Base-by-base conservation (phyloP, 2,888 invertebrate genomes). In the Athalia cordata region DNA sequence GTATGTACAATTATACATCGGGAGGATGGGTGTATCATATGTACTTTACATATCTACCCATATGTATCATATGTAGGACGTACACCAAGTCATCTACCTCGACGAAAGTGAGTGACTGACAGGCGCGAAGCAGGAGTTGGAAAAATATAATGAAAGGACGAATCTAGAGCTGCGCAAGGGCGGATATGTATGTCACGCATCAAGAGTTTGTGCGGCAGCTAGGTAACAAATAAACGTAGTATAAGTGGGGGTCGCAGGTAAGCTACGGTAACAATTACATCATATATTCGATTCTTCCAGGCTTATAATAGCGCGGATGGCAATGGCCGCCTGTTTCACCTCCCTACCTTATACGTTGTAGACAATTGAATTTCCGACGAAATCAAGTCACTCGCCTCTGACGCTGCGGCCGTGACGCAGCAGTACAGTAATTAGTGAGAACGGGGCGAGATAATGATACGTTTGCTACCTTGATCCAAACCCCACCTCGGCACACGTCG, bases 321-420 rank as follows among this genome's bases (percentile, higher is more conserved):
- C 62, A 62, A 62, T 62, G 29, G 49, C 62, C 75, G 61, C 13
- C 75, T 62, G 29, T 29, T 29, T 29, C 29, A 29, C 29, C 29
- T 29, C 29, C 29, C 29, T 29, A 2, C 29, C 29, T 29, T 29
- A 29, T 29, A 29, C 29, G 29, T 50, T 15, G 45, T 8, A 52
- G 64, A 75, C 75, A 75, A 75, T 75, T 75, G 75, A 62, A 75
- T 75, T 72, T 72, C 72, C 47, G 47, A 72, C 72, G 59, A 72
- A 72, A 72, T 72, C 57, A 59, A 57, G 72, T 72, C 75, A 45
- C 29, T 75, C 62, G 62, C 43, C 72, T 45, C 52, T 13, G 72
- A 6, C 72, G 59, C 59, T 15, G 29, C 45, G 13, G 59, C 75
- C 43, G 43, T 75, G 29, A 29, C 29, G 29, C 29, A 1, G 29